Evolutionary conservation across 2,888 invertebrate species (phyloP).

Genomic region (Tanypteryx hageni): DNA sequence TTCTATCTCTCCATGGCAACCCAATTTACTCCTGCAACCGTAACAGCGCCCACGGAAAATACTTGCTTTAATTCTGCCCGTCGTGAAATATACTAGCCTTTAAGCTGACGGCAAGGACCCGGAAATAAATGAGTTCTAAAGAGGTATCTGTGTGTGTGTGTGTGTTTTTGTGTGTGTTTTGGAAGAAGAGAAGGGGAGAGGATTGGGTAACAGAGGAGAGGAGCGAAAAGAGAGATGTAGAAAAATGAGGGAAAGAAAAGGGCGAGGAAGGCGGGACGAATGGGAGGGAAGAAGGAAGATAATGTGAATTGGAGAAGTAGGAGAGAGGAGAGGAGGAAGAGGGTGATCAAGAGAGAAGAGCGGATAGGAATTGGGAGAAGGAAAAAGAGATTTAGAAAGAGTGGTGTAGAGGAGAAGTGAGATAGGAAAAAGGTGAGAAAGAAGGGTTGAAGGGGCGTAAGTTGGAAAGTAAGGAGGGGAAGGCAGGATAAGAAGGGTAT

Average conservation of each 20-base stretch:
- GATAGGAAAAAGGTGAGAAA: no score
- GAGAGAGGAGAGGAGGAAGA: neutral
- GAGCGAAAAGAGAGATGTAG: no score
- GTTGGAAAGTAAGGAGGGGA: no score
- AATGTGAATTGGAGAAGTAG: neutral
- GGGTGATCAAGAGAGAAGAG: neutral
- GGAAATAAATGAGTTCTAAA: slow-evolving; percentile 47
- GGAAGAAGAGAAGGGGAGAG: no score
- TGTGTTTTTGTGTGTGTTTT: neutral
- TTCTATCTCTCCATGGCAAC: neutral
- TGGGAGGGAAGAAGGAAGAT: neutral
- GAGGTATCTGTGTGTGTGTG: neutral
- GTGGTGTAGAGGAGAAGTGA: neutral
- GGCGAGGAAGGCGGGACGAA: no score
- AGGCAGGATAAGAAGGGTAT: no score
- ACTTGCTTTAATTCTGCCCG: slow-evolving; percentile 38
- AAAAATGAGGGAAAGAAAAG: no score
- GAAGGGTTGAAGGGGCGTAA: neutral
- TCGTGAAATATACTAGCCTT: slow-evolving; percentile 46
- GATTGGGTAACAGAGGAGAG: no score
- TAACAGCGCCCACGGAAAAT: neutral
- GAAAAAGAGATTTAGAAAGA: neutral
- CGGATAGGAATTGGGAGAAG: neutral
- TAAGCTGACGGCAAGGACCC: slow-evolving; percentile 19
- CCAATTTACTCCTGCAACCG: neutral